A percentile compares a stretch with the other conserved stretches of the same genome.
These are phyloP conservation scores for Oxyteleia sp. DNA, from an alignment of 2,888 invertebrate genomes.

Conservation along the genomic window DNA sequence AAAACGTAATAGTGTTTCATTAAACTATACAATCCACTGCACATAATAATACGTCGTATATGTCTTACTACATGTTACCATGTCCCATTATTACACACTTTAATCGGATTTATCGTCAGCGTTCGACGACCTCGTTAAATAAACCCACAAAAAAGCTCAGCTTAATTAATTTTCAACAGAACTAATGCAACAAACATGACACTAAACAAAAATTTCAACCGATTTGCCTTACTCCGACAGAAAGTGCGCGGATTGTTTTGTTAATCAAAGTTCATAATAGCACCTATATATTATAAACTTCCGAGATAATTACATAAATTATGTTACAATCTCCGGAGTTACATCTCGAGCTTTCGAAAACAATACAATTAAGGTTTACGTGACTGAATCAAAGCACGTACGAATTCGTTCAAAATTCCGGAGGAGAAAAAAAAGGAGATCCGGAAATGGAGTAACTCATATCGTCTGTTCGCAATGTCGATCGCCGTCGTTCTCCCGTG, in stretches of 20 bases:
- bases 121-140: neutral
- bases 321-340: slow-evolving; percentile 4
- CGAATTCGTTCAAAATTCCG: slow-evolving; percentile 1
- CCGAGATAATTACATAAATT: slow-evolving; percentile 1
- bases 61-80: slow-evolving; percentile 4
- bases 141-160: neutral
- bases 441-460: slow-evolving; percentile 13
- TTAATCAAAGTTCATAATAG: slow-evolving; percentile 2
- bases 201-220: no score
- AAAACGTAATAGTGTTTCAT: slow-evolving; percentile 8
- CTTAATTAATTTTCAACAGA: no score
- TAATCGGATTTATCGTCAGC: neutral
- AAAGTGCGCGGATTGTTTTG: neutral
- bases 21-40: slow-evolving; percentile 9
- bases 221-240: no score
- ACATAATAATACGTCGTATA: slow-evolving; percentile 16
- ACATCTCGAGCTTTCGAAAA: slow-evolving; percentile 12
- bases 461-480: slow-evolving; percentile 24
- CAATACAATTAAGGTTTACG: slow-evolving; percentile 26
- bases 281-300: neutral
- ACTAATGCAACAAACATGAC: no score
- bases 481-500: slow-evolving; percentile 1
- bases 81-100: neutral
- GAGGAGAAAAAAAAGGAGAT: slow-evolving; percentile 16
- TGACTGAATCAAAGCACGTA: slow-evolving; percentile 12